These are phyloP conservation scores for Ylistrum balloti DNA, from an alignment of 1,140 invertebrate species.

Conservation along the genomic window DNA sequence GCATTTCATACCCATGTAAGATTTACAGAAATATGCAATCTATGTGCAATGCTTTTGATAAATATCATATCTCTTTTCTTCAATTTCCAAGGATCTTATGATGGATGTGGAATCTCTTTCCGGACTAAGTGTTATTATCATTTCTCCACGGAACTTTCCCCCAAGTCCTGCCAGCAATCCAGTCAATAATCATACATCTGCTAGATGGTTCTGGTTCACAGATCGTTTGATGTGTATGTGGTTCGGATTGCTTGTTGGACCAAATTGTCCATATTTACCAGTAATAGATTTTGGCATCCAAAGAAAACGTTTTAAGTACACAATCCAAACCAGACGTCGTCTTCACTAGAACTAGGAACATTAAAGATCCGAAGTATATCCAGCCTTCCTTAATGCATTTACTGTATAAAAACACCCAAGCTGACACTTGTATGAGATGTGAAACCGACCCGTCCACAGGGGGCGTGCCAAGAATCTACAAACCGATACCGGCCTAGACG, in stretches of 20 bases:
- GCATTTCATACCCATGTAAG: not conserved
- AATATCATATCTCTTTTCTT: not conserved
- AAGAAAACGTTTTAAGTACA: not conserved
- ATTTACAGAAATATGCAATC: slow-evolving; percentile 1
- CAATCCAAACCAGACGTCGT: not conserved
- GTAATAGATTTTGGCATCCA: slow-evolving; percentile 5
- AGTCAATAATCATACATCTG: not conserved
- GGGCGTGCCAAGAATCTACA: not conserved
- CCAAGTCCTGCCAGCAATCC: not conserved
- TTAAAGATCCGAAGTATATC: not conserved
- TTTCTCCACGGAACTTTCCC: not conserved
- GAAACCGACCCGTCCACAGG: not conserved
- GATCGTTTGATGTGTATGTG: slow-evolving; percentile 25
- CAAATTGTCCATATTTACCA: slow-evolving; percentile 18
- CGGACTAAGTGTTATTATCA: not conserved
- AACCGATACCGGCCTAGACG: not conserved
- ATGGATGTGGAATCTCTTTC: not conserved
- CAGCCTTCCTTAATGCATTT: too few relatives aligned
- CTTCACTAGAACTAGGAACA: not conserved
- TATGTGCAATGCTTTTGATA: not conserved
- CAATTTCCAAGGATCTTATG: not conserved
- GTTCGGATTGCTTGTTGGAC: not conserved
- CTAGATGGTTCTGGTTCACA: not conserved
- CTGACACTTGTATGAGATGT: not conserved
- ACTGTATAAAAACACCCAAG: not conserved